Conservation (phyloP, 2,797 vertebrate genomes). For the Danio tinwini region DNA sequence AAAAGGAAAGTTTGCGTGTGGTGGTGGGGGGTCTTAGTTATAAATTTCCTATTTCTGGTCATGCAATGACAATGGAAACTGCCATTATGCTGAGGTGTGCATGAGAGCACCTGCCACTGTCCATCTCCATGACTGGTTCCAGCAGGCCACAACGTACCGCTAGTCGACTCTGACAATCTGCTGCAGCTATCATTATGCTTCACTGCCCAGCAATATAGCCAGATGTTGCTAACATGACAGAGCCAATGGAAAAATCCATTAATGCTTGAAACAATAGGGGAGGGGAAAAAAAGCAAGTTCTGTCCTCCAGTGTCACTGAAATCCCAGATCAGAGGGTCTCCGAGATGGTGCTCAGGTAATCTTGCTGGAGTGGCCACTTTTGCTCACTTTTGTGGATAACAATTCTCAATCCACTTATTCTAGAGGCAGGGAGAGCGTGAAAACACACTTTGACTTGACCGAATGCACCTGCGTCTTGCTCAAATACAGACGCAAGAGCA, state of each 20-base stretch:
- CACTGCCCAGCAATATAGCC: constrained; percentile 56
- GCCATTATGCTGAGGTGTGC: constrained; percentile 50
- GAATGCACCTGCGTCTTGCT: neutral
- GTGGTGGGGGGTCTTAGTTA: constrained; percentile 50
- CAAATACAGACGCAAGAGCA: neutral
- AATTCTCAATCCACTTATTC: constrained; percentile 43
- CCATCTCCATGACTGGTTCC: constrained; percentile 42
- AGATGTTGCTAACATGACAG: constrained; percentile 60
- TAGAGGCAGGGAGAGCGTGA: constrained; percentile 33
- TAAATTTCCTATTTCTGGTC: constrained; percentile 55
- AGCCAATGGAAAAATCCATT: constrained; percentile 44
- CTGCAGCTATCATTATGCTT: constrained; percentile 49
- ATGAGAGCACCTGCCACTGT: constrained; percentile 59
- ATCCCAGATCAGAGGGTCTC: constrained; percentile 46
- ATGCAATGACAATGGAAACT: constrained; percentile 53
- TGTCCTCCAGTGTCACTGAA: constrained; percentile 18
- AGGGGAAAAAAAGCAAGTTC: constrained; percentile 16
- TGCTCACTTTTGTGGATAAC: constrained; percentile 41
- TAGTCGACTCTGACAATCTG: constrained; percentile 52
- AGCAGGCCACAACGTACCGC: constrained; percentile 17
- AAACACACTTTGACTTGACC: constrained; percentile 50
- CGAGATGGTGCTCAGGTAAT: constrained; percentile 47
- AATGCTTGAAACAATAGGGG: constrained; percentile 44
- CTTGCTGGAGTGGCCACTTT: constrained; percentile 51
- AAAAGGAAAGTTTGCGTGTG: constrained; percentile 1